Conservation (phyloP, 2,888 invertebrate genomes). For the Drosophila mulleri region DNA sequence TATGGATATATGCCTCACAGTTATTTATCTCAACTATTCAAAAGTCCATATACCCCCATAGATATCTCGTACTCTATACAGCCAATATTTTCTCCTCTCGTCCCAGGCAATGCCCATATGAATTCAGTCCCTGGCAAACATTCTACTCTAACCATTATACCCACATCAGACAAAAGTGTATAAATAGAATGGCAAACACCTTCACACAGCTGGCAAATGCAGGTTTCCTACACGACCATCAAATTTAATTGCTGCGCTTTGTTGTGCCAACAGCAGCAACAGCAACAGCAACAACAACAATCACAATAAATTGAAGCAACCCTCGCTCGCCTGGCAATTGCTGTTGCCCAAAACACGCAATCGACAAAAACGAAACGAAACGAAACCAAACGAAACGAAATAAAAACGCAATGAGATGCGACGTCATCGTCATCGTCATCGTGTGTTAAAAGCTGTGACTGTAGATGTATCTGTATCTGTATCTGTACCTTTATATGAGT, state of each 20-base stretch:
- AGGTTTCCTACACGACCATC: conserved; percentile 59
- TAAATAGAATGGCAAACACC: conserved; percentile 22
- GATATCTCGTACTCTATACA: background rate
- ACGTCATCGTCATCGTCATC: conserved; percentile 41
- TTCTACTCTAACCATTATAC: background rate
- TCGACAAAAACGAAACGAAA: conserved; percentile 24
- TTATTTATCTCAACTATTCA: background rate
- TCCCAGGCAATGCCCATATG: background rate
- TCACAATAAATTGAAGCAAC: conserved; percentile 62
- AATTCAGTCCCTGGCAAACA: conserved; percentile 1
- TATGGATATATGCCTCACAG: background rate
- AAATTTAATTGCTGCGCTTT: conserved; percentile 71
- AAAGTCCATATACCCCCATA: background rate
- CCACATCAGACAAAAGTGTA: conserved; percentile 10
- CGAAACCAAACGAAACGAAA: conserved; percentile 29
- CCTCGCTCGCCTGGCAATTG: conserved; percentile 55
- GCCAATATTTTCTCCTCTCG: background rate
- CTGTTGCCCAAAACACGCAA: conserved; percentile 64
- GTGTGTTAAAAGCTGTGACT: conserved; percentile 38
- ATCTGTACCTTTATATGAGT: conserved; percentile 22
- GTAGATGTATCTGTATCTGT: conserved; percentile 24
- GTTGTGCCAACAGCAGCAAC: conserved; percentile 70
- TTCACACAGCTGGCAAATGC: conserved; percentile 46
- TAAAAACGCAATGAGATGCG: conserved; percentile 29
- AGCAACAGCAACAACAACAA: conserved; percentile 36